These are phyloP conservation scores for Coelopa pilipes DNA, from an alignment of 2,888 invertebrate genomes.

Conservation along the genomic window DNA sequence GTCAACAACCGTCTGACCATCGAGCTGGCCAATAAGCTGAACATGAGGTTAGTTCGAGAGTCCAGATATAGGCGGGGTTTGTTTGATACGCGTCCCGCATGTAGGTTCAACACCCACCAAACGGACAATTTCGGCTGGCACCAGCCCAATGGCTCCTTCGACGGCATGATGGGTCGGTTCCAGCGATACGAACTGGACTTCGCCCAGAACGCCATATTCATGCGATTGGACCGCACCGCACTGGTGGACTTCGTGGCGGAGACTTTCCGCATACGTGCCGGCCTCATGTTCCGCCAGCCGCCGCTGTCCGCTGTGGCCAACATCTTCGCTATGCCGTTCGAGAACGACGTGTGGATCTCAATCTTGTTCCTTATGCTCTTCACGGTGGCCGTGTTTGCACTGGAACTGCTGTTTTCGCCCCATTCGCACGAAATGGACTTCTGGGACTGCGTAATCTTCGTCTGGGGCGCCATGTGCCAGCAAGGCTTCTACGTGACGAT, in stretches of 20 bases:
- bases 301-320: conserved; percentile 72
- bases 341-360: conserved; percentile 70
- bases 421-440: conserved; percentile 54
- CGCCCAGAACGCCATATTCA: conserved; percentile 70
- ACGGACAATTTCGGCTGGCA: conserved; percentile 70
- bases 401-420: conserved; percentile 57
- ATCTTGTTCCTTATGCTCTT: conserved; percentile 57
- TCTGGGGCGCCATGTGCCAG: conserved; percentile 72
- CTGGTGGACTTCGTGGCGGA: conserved; percentile 70
- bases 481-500: conserved; percentile 71
- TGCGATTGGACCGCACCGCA: conserved; percentile 70
- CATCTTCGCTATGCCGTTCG: conserved; percentile 73
- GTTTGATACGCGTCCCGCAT: background rate
- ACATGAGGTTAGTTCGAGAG: conserved; percentile 61
- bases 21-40: conserved; percentile 64
- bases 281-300: conserved; percentile 74
- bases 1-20: conserved; percentile 64
- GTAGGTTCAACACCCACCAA: conserved; percentile 64
- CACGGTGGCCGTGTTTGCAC: conserved; percentile 52
- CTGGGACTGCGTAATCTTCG: conserved; percentile 69
- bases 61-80: background rate
- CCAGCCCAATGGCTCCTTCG: conserved; percentile 70
- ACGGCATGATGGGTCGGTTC: conserved; percentile 71
- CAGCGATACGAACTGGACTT: conserved; percentile 70
- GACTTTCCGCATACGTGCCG: conserved; percentile 69